Percentiles rank a stretch among this genome's conserved stretches.
Conservation (phyloP, 1,140 invertebrate genomes). For the Neoseiulus cucumeris region DNA sequence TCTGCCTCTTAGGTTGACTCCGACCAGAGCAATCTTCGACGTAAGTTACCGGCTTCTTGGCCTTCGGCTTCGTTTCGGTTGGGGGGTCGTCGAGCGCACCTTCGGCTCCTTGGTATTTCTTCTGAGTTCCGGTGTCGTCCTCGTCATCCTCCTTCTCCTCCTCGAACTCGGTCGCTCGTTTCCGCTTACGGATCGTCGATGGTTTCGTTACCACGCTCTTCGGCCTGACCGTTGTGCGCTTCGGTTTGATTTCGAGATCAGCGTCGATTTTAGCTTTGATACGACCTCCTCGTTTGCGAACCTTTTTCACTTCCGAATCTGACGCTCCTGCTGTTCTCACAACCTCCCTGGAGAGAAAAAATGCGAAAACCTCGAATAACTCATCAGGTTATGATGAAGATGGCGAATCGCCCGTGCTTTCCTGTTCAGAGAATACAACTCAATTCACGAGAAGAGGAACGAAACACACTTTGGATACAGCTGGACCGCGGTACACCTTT, state of each 20-base stretch:
- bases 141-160: neutral
- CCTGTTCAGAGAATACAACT: too few species aligned
- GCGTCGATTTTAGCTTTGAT: neutral
- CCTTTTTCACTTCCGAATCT: neutral
- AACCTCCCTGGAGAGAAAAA: neutral
- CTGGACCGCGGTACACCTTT: neutral
- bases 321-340: neutral
- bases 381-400: too few species aligned
- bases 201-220: too few species aligned
- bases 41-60: neutral
- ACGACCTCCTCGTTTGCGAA: neutral
- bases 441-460: too few species aligned
- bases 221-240: neutral
- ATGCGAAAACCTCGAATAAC: too few species aligned
- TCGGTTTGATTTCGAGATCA: neutral
- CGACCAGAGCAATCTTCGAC: neutral
- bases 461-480: neutral
- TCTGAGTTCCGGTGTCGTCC: neutral
- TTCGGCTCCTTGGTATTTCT: neutral
- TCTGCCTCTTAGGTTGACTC: neutral
- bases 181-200: too few species aligned
- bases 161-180: neutral
- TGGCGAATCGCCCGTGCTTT: too few species aligned
- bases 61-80: neutral
- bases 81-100: neutral